Conservation (phyloP, 1,140 invertebrate species). For the Dinothrombium tinctorium region DNA sequence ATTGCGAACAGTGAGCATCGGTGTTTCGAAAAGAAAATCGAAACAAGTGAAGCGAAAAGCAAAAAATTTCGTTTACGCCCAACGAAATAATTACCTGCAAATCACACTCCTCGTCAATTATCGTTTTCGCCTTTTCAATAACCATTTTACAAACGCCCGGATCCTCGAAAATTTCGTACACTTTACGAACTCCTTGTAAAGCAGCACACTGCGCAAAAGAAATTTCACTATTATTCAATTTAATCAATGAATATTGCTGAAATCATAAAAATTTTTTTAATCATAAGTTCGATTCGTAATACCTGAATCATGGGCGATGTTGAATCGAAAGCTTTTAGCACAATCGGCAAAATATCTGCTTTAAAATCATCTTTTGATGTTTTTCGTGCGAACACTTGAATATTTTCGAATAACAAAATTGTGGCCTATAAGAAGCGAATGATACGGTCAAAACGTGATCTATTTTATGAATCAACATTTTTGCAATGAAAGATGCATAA, state of each 20-base stretch:
- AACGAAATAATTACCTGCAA: no score
- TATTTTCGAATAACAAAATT: slow-evolving; percentile 63
- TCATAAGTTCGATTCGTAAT: neutral
- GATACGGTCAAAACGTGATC: neutral
- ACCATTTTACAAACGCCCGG: slow-evolving; percentile 51
- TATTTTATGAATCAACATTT: neutral
- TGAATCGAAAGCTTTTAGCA: slow-evolving; percentile 65
- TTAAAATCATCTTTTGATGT: slow-evolving; percentile 51
- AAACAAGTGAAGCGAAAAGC: no score
- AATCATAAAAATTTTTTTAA: neutral
- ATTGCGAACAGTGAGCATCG: no score
- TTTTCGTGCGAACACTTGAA: slow-evolving; percentile 68
- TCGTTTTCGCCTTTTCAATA: slow-evolving; percentile 56
- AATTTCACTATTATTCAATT: neutral
- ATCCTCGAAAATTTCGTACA: slow-evolving; percentile 61
- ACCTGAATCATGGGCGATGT: slow-evolving; percentile 46
- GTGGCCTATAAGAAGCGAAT: slow-evolving; percentile 34
- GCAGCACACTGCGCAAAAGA: slow-evolving; percentile 44
- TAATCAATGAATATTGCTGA: neutral
- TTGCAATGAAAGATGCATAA: no score
- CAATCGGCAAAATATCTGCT: slow-evolving; percentile 54
- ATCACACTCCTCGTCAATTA: no score
- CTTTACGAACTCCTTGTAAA: slow-evolving; percentile 57
- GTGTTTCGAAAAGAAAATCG: no score
- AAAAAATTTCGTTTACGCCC: no score